Base-by-base conservation (phyloP, 2,797 vertebrate species). In the Neoniphon sammara region DNA sequence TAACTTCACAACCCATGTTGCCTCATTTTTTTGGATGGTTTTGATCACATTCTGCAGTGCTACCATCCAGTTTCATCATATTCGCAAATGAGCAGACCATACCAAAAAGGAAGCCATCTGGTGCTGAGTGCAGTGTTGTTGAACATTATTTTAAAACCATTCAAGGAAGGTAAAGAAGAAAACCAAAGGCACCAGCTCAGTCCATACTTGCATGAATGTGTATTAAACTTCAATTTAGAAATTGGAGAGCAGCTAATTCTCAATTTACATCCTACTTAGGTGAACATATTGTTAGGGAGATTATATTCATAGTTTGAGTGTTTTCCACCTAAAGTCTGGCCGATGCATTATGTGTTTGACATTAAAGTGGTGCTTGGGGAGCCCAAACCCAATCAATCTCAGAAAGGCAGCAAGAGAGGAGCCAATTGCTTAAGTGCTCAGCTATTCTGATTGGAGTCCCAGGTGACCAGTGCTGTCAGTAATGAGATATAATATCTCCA, bases 401-500 rank as follows among this genome's bases (percentile, higher is more conserved):
- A 67, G 73, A 56, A 69, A 78, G 73, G 70, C 83, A 68, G 78
- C 72, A 56, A 69, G 76, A 88, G 70, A 85, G 82, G 91, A 92
- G 85, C 83, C 87, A 91, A 92, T 87, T 85, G 85, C 88, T 87
- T 87, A 92, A 94, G 90, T 90, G 90, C 88, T 89, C 86, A 84
- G 85, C 85, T 90, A 83, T 88, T 91, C 83, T 87, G 86, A 92
- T 91, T 86, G 80, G 82, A 90, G 91, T 92, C 91, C 89, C 92
- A 90, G 86, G 88, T 91, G 93, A 89, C 84, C 85, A 31, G 74
- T 18, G 70, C 81, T 84, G 88, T 90, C 89, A 82, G 90, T 93
- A 93, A 94, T 92, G 91, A 93, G 91, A 90, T 93, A 92, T 91
- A 91, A 93, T 92, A 92, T 87, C 84, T 84, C 85, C 80, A 75